Base-by-base conservation (phyloP, 2,113 vertebrate genomes). In the Hystrix brachyura region DNA sequence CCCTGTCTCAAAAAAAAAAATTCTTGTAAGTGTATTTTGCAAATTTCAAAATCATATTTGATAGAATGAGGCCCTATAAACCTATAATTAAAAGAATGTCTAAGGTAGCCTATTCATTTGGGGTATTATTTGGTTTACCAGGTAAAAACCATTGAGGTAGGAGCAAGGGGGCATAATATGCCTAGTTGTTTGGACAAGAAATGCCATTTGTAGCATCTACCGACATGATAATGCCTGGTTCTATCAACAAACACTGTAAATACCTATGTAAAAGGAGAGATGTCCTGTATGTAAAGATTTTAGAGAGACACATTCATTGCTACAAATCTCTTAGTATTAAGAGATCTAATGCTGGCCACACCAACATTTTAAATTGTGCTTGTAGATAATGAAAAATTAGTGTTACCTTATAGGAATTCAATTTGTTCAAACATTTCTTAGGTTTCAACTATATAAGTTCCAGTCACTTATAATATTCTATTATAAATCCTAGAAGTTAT, bases 401-500 rank as follows among this genome's bases (percentile, higher is more conserved):
- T 84, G 80, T 84, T 92, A 60, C 17, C 14, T 57, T 86, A 51
- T 62, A n/a, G 53, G 74, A 93, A 93, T 72, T 60, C 86, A 90
- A 76, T 23, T 92, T 12, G 64, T 69, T 90, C 18, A 90, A 18
- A 2, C 60, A 64, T 86, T 86, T 90, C 90, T 80, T 83, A 29
- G 25, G 25, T 89, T 95, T 94, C 38, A 74, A 57, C 71, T 91
- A 5, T 32, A 65, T 5, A 25, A 60, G 46, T 34, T 21, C 69
- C 27, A 21, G 89, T 55, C 38, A 25, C 38, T 38, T 38, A 38
- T 38, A 38, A 38, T 38, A 69, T 17, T 94, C 14, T 90, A 71
- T n/a, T 69, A n/a, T 88, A 64, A 88, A 94, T 65, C 51, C 87
- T 89, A 95, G 57, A 81, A 74, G 21, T 94, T 53, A 48, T 48